Conservation (phyloP, 2,113 vertebrate genomes). For the Lethenteron camtschaticum region DNA sequence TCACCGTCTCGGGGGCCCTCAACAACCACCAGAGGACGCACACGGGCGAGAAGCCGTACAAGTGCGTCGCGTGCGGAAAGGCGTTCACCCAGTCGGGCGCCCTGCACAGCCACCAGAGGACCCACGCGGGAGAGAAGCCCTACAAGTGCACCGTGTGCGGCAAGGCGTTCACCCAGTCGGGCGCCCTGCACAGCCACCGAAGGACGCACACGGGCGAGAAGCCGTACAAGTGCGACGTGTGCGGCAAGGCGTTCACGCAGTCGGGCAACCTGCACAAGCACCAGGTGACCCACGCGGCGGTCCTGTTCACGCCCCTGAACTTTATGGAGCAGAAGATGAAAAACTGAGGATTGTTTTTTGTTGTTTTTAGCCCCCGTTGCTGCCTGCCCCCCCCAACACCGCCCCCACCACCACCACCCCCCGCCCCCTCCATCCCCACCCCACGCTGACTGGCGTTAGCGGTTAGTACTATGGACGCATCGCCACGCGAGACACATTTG, state of each 20-base stretch:
- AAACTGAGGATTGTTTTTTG: too few species aligned
- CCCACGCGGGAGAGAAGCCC: neutral
- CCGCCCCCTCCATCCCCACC: too few species aligned
- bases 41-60: slow-evolving; percentile 1
- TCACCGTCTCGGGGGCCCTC: neutral
- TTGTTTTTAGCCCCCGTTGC: too few species aligned
- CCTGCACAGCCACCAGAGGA: neutral
- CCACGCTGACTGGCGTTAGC: too few species aligned
- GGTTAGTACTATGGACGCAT: too few species aligned
- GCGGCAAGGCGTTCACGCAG: neutral
- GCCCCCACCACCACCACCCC: too few species aligned
- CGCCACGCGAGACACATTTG: too few species aligned
- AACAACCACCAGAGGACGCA: slow-evolving; percentile 3
- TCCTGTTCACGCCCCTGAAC: too few species aligned
- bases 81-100: neutral
- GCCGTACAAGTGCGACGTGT: neutral
- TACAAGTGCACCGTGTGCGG: neutral
- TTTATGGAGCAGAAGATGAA: too few species aligned
- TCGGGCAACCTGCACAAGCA: neutral
- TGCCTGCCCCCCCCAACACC: too few species aligned
- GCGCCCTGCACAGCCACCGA: neutral
- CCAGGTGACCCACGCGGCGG: neutral
- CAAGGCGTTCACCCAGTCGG: neutral
- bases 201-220: neutral
- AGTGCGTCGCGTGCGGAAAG: neutral